Conservation (phyloP, 2,113 vertebrate genomes). For the Labeo rohita region DNA sequence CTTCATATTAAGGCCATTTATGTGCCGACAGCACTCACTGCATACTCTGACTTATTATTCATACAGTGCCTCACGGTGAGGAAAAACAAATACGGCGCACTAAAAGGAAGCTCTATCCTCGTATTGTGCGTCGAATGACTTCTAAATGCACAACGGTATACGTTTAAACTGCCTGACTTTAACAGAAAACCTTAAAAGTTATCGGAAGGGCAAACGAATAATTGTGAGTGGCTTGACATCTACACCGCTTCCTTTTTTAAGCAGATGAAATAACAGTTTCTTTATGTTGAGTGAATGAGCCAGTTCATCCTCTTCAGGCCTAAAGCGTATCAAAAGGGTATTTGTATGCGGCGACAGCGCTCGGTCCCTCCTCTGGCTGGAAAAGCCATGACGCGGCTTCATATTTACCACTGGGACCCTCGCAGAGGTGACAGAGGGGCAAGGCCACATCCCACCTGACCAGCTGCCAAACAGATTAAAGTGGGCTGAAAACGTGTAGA, state of each 20-base stretch:
- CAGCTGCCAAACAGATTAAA: slow-evolving; percentile 76
- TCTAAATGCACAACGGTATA: not conserved
- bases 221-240: not conserved
- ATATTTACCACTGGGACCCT: slow-evolving; percentile 70
- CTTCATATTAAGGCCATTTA: slow-evolving; percentile 77
- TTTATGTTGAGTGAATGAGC: slow-evolving; percentile 21
- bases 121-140: not conserved
- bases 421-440: slow-evolving; percentile 69
- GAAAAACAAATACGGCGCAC: not conserved
- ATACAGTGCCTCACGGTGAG: slow-evolving; percentile 64
- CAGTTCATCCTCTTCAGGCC: slow-evolving; percentile 41
- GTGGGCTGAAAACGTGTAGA: slow-evolving; percentile 71
- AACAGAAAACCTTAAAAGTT: not conserved
- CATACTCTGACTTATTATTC: slow-evolving; percentile 75
- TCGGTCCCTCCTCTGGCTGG: slow-evolving; percentile 52
- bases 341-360: slow-evolving; percentile 58
- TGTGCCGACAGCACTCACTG: slow-evolving; percentile 71
- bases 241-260: not conserved
- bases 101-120: not conserved
- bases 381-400: slow-evolving; percentile 61
- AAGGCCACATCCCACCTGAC: slow-evolving; percentile 75
- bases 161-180: not conserved
- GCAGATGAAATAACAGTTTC: not conserved
- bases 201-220: not conserved
- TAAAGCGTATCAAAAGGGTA: slow-evolving; percentile 34